phyloP scores from a whole-genome alignment of 2,797 vertebrate species.

The Poecile montanus region DNA sequence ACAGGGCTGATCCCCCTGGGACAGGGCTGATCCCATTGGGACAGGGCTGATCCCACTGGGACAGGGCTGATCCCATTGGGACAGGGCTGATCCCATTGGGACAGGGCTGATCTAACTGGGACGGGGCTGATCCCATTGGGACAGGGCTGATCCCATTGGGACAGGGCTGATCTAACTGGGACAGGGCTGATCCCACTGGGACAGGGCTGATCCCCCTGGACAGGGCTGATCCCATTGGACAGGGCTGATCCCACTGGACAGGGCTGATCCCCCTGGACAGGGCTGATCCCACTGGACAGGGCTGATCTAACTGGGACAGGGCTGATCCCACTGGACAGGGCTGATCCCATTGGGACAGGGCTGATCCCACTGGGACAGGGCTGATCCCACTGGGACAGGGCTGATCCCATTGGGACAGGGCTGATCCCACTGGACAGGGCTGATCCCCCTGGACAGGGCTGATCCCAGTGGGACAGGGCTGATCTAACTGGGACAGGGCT shows the following conservation, averaged over 20 bases:
- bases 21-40: not conserved
- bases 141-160: too few relatives aligned
- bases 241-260: not conserved
- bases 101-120: too few relatives aligned
- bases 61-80: not conserved
- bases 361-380: too few relatives aligned
- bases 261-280: not conserved
- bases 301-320: accelerated
- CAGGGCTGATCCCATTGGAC: not conserved
- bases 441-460: not conserved
- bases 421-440: not conserved
- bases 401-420: too few relatives aligned
- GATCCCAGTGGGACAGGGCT: too few relatives aligned
- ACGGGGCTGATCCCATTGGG: not conserved
- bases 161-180: not conserved
- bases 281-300: too few relatives aligned
- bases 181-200: not conserved
- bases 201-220: too few relatives aligned
- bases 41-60: not conserved
- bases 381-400: too few relatives aligned
- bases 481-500: too few relatives aligned
- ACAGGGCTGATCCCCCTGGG: not conserved
- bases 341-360: not conserved
- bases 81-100: not conserved
- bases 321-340: not conserved